Evolutionary conservation across 2,888 invertebrate species (phyloP).

Genomic region (Julus scandinavius): DNA sequence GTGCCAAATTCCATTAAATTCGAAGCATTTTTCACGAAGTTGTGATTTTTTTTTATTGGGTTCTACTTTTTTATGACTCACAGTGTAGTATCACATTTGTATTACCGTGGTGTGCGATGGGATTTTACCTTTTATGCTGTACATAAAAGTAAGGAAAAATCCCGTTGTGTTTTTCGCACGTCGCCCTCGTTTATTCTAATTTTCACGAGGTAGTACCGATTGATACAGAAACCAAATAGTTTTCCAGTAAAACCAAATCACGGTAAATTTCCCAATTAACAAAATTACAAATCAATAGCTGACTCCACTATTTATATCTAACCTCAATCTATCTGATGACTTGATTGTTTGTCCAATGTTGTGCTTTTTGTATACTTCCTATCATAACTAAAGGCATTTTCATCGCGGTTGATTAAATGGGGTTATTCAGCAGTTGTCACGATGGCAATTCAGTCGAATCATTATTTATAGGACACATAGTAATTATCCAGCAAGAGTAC

Average conservation of each 20-base stretch:
- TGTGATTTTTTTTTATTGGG: no score
- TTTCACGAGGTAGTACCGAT: no score
- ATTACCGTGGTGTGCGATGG: no score
- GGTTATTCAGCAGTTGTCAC: constrained; percentile 10
- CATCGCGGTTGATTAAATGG: constrained; percentile 2
- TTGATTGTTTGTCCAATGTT: not conserved
- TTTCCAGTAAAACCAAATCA: not conserved
- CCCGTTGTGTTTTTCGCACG: no score
- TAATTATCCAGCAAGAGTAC: not conserved
- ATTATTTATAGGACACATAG: constrained; percentile 18
- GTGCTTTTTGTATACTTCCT: not conserved
- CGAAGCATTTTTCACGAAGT: no score
- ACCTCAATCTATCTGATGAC: not conserved
- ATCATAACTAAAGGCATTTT: not conserved
- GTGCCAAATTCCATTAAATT: no score
- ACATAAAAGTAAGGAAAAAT: no score
- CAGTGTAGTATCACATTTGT: no score
- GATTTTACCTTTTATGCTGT: no score
- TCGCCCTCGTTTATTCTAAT: no score
- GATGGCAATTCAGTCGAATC: constrained; percentile 18
- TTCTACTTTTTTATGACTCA: no score
- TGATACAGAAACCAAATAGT: no score
- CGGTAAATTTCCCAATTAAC: not conserved
- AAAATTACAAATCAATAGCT: not conserved
- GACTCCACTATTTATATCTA: not conserved